These are phyloP conservation scores for Nymphalis urticae DNA, from an alignment of 2,888 invertebrate genomes.

Conservation along the genomic window DNA sequence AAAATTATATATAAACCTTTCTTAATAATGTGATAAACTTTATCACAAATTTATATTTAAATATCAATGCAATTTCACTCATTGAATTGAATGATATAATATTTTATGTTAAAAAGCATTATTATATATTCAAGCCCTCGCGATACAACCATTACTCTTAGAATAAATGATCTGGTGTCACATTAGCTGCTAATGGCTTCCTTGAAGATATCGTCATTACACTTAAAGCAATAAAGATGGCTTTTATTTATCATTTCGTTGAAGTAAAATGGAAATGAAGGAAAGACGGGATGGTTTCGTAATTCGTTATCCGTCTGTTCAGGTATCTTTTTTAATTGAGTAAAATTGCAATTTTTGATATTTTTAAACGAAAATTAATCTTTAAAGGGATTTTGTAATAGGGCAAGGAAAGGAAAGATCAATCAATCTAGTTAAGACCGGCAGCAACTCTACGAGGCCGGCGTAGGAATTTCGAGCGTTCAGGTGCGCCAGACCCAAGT, in stretches of 20 bases:
- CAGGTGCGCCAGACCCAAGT: no score
- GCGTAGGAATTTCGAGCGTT: no score
- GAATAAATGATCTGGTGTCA: slow-evolving; percentile 22
- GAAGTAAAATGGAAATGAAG: slow-evolving; percentile 5
- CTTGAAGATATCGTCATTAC: slow-evolving; percentile 16
- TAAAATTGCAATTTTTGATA: neutral
- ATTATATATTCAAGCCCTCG: neutral
- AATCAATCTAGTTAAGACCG: no score
- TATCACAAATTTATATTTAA: no score
- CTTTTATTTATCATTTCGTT: slow-evolving; percentile 8
- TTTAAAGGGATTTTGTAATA: no score
- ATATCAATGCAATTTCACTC: neutral
- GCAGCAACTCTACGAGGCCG: no score
- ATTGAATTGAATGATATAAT: neutral
- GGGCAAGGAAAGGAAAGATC: no score
- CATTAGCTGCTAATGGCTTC: slow-evolving; percentile 25
- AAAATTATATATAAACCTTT: no score
- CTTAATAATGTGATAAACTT: no score
- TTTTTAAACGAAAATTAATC: no score
- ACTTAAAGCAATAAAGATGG: neutral
- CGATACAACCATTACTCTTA: slow-evolving; percentile 25
- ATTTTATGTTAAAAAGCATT: neutral
- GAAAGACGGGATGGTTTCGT: slow-evolving; percentile 1
- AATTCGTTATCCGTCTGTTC: neutral
- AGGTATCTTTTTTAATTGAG: neutral